Evolutionary conservation across 2,888 invertebrate species (phyloP).

Genomic region (Agrypnus murinus): DNA sequence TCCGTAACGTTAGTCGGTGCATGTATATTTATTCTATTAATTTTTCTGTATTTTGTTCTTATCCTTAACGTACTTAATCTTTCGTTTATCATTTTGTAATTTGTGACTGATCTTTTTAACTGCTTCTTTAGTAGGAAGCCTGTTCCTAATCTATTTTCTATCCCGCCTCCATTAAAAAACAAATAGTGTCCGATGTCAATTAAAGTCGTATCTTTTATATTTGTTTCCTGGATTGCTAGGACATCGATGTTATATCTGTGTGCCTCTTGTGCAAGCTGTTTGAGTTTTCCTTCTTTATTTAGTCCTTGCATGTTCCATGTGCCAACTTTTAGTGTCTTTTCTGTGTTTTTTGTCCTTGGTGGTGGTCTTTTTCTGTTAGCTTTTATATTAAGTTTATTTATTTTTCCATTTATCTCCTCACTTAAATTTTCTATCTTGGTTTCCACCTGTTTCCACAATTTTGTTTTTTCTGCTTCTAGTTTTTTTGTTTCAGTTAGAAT

Average conservation of each 20-base stretch:
- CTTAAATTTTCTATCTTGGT: too few relatives aligned
- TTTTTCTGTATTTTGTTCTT: slow-evolving; percentile 6
- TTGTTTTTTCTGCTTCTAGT: too few relatives aligned
- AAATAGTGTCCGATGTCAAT: neutral
- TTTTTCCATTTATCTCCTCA: too few relatives aligned
- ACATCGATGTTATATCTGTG: too few relatives aligned
- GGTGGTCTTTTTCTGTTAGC: too few relatives aligned
- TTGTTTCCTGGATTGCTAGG: slow-evolving; percentile 8
- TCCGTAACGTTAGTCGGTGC: slow-evolving; percentile 5
- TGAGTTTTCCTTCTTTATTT: too few relatives aligned
- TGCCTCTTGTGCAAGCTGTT: slow-evolving; percentile 6
- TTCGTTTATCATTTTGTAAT: slow-evolving; percentile 6
- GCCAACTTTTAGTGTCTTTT: neutral
- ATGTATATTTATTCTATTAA: slow-evolving; percentile 6
- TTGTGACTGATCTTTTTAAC: neutral
- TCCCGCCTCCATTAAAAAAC: slow-evolving; percentile 11
- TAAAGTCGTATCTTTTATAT: neutral
- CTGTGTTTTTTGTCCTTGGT: slow-evolving; percentile 3
- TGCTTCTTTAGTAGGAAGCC: neutral
- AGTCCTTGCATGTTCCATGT: slow-evolving; percentile 12
- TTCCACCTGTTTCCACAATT: too few relatives aligned
- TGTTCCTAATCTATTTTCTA: slow-evolving; percentile 7
- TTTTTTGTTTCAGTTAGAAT: too few relatives aligned
- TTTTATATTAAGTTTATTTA: too few relatives aligned
- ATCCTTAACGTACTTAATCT: slow-evolving; percentile 10